Base-by-base conservation (phyloP, 2,888 invertebrate genomes). In the Petrolisthes cinctipes region DNA sequence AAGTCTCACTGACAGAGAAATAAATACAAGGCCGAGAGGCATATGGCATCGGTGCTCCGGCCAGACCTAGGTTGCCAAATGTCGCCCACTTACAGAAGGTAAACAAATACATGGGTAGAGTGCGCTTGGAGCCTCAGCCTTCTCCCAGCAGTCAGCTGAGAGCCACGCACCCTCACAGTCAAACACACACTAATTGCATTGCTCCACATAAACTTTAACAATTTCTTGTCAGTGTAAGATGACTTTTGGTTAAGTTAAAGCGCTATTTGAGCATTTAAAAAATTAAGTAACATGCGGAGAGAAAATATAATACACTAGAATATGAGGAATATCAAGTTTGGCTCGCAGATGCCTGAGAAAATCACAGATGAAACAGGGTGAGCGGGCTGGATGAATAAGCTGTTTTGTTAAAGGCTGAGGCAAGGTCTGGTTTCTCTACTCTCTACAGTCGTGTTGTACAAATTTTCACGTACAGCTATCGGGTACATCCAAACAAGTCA, bases 101-200 rank as follows among this genome's bases (percentile, higher is more conserved):
- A 71, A 71, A 71, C 71, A 71, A 71, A 71, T 71, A 71, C 4
- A 71, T 20, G 71, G 37, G 71, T 71, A 17, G 71, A 71, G 71
- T 71, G 71, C 4, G 71, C 20, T 71, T 37, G 20, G 71, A 71
- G 20, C 14, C 20, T 14, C 71, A 71, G 71, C 6, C 71, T 14
- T 71, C n/a, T 20, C 71, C 71, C 20, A n/a, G 20, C 71, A n/a
- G 7, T n/a, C 71, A n/a, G 7, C n/a, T 7, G 71, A 7, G 7
- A 71, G 6, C n/a, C n/a, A 71, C 71, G 71, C 20, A n/a, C 71
- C 7, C 71, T 37, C 37, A 37, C 37, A 37, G 37, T 37, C 37
- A 37, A 37, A 37, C 37, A 37, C 71, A n/a, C 66, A 14, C 66
- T 61, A 17, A 61, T 14, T 61, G 17, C 66, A 61, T 61, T 61